Evolutionary conservation across 2,888 invertebrate genomes (phyloP), one percentile per base, ranked within the genome.

Genomic region (Xestia sexstrigata): DNA sequence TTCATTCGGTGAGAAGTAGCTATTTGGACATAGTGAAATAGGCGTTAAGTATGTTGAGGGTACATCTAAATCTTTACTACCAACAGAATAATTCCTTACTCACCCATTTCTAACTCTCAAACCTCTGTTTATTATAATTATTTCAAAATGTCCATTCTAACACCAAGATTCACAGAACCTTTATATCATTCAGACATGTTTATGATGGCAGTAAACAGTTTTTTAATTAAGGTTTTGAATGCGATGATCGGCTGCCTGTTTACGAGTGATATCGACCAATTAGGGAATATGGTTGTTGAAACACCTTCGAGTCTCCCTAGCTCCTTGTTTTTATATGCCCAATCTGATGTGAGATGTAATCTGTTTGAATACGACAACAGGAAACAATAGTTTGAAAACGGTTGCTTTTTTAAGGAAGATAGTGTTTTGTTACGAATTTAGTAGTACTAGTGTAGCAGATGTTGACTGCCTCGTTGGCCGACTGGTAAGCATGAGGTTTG

Each of bases 201-300:
- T 96, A 96, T 93, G 92, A 87, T 35, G 91, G 88, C 91, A 92
- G 92, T 96, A 96, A 95, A 96, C 91, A 92, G 92, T 93, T 96
- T 96, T 96, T 96, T 96, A 96, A 96, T 96, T 96, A 96, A 96
- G 94, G 93, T 93, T 90, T 92, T 91, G 94, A 95, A 94, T 93
- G 92, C 91, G 92, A 94, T 93, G 93, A 94, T 93, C 93, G 90
- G 85, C 88, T 83, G 77, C 87, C 81, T 79, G 85, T 88, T 88
- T 90, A 91, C 91, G 89, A 90, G 87, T 80, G 85, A 89, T 91
- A 88, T 87, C 87, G 85, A 74, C 84, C 89, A 87, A 88, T 89
- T 88, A 89, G 81, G 66, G 49, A 79, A 65, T 71, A 66, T 79
- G 67, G 79, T 80, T 55, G 75, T 78, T 79, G 82, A 80, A 84